A percentile compares a stretch with the other conserved stretches of the same genome.
phyloP scores from a whole-genome alignment of 35 echinoderm and acorn worm genomes.

The Ophiothrix spiculata region DNA sequence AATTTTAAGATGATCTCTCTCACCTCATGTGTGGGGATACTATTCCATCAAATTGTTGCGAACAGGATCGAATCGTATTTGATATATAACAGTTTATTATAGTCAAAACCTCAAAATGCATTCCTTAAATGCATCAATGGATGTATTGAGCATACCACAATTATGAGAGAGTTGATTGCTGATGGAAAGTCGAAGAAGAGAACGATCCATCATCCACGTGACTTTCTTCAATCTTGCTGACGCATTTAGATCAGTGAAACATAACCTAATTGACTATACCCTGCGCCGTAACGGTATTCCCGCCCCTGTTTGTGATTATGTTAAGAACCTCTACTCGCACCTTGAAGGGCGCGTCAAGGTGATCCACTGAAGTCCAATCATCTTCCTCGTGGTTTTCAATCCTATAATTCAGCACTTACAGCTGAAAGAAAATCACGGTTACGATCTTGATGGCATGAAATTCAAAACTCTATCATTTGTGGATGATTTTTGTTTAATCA shows the following conservation, averaged over 20 bases:
- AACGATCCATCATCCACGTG: neutral
- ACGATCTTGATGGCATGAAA: neutral
- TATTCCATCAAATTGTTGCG: no score
- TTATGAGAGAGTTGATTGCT: slow-evolving; percentile 24
- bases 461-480: neutral
- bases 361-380: neutral
- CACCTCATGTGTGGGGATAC: no score
- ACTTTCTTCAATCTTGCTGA: slow-evolving; percentile 37
- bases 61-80: no score
- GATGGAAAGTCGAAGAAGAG: neutral
- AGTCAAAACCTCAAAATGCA: no score
- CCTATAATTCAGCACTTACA: neutral
- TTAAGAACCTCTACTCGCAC: slow-evolving; percentile 29
- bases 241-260: slow-evolving; percentile 22
- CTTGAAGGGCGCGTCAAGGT: neutral
- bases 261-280: slow-evolving; percentile 30
- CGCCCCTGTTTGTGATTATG: neutral
- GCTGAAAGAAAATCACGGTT: neutral
- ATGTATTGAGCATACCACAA: no score
- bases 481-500: neutral
- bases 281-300: neutral
- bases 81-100: no score
- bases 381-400: slow-evolving; percentile 26
- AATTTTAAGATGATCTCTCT: no score
- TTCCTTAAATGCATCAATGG: no score